A percentile compares a stretch with the other conserved stretches of the same genome.
phyloP scores from a whole-genome alignment of 2,888 invertebrate species.

The Spisula subtruncata region DNA sequence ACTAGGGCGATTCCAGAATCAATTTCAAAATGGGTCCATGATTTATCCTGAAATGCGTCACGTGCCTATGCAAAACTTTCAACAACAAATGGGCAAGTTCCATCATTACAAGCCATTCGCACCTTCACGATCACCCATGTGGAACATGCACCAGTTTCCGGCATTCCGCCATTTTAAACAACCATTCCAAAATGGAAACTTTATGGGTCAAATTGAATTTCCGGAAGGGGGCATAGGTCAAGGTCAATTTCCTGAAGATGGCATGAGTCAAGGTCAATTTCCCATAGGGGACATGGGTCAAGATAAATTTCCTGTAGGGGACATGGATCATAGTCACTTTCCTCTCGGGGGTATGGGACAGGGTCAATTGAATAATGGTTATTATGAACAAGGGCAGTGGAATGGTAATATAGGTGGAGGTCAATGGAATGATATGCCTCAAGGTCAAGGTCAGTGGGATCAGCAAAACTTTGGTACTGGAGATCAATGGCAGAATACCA shows the following conservation, averaged over 20 bases:
- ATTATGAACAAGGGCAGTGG: conserved; percentile 17
- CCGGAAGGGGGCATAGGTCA: neutral
- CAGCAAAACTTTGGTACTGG: neutral
- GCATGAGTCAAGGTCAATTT: neutral
- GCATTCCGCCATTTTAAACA: conserved; percentile 11
- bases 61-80: conserved; percentile 3
- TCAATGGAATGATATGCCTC: conserved; percentile 16
- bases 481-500: neutral
- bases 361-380: too few species aligned
- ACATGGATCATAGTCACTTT: neutral
- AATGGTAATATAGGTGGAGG: neutral
- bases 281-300: neutral
- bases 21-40: neutral
- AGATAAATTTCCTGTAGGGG: neutral
- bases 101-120: neutral
- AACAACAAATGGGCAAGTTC: neutral
- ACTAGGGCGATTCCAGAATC: neutral
- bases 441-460: conserved; percentile 35
- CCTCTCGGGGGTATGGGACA: neutral
- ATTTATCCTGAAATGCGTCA: conserved; percentile 9
- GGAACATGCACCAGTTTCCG: neutral
- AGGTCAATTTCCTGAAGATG: neutral
- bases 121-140: neutral
- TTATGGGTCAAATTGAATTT: neutral
- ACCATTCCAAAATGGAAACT: conserved; percentile 13